Conservation (phyloP, 1,140 invertebrate genomes). For the Sesamia nonagrioides region DNA sequence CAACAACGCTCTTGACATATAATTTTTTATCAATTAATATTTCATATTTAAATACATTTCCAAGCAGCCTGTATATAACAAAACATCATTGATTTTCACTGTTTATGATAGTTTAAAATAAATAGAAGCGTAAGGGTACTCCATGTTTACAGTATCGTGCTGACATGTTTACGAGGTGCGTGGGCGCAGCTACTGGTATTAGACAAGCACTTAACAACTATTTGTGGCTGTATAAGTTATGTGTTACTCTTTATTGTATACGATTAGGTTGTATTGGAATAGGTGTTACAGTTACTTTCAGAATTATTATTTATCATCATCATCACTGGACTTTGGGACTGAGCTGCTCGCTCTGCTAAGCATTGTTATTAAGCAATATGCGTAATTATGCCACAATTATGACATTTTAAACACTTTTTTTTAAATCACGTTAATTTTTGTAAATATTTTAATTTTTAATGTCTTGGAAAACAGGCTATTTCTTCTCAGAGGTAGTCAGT, state of each 20-base stretch:
- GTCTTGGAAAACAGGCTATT: no score
- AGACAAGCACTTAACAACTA: conserved; percentile 41
- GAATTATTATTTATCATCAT: no score
- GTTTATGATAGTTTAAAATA: conserved; percentile 27
- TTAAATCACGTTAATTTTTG: no score
- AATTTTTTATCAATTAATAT: no score
- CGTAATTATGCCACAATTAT: no score
- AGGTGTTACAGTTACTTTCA: not conserved
- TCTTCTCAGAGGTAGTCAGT: no score
- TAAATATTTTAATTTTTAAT: no score
- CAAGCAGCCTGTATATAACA: not conserved
- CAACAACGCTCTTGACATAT: no score
- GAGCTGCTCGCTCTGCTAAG: no score
- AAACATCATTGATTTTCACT: not conserved
- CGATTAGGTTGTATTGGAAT: not conserved
- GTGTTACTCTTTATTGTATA: not conserved
- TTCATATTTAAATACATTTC: not conserved
- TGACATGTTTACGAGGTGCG: conserved; percentile 42
- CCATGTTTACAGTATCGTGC: conserved; percentile 27
- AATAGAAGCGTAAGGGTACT: conserved; percentile 5
- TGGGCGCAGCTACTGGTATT: conserved; percentile 4
- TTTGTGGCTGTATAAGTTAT: conserved; percentile 23
- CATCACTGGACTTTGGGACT: no score
- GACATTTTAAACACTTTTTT: no score
- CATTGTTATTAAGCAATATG: no score